Evolutionary conservation across 2,113 vertebrate species (phyloP).

Genomic region (Aramus guarauna): DNA sequence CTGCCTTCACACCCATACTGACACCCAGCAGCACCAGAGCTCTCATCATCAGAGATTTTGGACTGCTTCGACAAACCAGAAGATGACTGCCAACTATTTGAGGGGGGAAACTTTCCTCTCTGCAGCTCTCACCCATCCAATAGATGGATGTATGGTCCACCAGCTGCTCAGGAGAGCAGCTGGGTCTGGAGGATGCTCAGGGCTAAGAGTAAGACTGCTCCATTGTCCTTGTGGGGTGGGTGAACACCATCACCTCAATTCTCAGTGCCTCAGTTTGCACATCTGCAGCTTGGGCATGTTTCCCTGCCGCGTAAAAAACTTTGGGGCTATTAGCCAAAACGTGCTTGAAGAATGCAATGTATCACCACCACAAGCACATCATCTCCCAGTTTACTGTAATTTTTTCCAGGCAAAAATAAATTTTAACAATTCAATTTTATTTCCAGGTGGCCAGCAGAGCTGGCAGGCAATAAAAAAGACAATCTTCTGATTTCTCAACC

Average conservation of each 20-base stretch:
- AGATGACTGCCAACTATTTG: background rate
- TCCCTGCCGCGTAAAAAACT: background rate
- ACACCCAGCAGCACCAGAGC: background rate
- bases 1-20: background rate
- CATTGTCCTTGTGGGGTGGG: rapidly evolving
- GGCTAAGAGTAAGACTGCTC: background rate
- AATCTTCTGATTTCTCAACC: background rate
- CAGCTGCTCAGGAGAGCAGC: background rate
- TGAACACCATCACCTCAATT: background rate
- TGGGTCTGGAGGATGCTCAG: background rate
- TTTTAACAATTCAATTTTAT: conserved; percentile 1
- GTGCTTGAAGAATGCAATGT: background rate
- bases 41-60: background rate
- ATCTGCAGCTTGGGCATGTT: background rate
- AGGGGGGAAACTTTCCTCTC: background rate
- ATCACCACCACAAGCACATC: background rate
- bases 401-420: background rate
- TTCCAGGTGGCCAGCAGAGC: conserved; percentile 20
- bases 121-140: background rate
- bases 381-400: background rate
- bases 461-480: background rate
- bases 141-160: background rate
- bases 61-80: background rate
- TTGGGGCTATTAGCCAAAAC: background rate
- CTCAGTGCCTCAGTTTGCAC: background rate